phyloP scores from a whole-genome alignment of 2,888 invertebrate genomes.

The Microctonus aethiopoides region DNA sequence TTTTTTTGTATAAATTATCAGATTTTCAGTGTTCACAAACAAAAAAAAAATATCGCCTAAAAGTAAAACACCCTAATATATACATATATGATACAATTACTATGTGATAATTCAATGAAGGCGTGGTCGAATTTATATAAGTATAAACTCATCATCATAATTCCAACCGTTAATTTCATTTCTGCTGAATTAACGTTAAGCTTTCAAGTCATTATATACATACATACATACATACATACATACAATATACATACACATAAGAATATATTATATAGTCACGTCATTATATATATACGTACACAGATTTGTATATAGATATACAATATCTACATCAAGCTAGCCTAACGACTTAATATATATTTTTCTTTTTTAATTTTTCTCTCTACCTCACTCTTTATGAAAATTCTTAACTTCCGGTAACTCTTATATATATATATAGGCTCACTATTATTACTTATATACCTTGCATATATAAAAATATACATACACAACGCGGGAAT shows the following conservation, averaged over 20 bases:
- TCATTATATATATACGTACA: not conserved
- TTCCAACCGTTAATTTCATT: not conserved
- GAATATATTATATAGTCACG: not conserved
- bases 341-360: not conserved
- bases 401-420: slow-evolving; percentile 15
- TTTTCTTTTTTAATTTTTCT: not conserved
- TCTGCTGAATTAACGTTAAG: not conserved
- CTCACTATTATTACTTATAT: too few relatives aligned
- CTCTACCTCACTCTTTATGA: not conserved
- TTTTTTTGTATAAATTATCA: too few relatives aligned
- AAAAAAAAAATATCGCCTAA: too few relatives aligned
- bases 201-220: not conserved
- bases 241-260: too few relatives aligned
- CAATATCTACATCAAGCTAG: too few relatives aligned
- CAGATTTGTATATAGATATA: not conserved
- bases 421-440: slow-evolving; percentile 6
- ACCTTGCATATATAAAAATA: not conserved
- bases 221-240: too few relatives aligned
- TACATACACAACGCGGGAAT: not conserved
- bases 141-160: not conserved
- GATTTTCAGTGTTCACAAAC: too few relatives aligned
- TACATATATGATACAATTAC: too few relatives aligned
- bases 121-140: not conserved
- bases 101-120: not conserved
- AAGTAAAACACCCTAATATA: too few relatives aligned